A percentile compares a stretch with the other conserved stretches of the same genome.
phyloP scores from a whole-genome alignment of 1,140 invertebrate species.

The Archegozetes longisetosus region DNA sequence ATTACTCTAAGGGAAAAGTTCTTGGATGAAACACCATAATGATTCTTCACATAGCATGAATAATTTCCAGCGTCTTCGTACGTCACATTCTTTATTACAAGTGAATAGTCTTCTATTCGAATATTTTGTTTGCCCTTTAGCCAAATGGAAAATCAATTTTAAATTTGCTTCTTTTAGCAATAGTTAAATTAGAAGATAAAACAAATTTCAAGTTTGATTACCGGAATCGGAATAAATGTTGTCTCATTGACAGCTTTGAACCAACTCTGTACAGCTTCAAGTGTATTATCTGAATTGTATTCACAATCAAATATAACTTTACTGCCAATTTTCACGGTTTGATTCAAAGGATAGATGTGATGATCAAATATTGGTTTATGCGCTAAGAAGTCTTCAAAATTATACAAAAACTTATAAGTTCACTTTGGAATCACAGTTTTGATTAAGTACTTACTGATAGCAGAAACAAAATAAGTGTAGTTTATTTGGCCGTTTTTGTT shows the following conservation, averaged over 20 bases:
- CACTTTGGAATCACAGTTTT: neutral
- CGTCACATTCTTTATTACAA: slow-evolving; percentile 64
- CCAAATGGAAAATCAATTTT: neutral
- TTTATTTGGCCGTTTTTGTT: slow-evolving; percentile 23
- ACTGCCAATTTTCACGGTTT: neutral
- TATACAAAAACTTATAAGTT: neutral
- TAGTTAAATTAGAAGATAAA: neutral
- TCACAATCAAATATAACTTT: neutral
- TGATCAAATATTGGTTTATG: neutral
- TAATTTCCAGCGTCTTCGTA: slow-evolving; percentile 80
- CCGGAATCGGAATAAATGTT: neutral
- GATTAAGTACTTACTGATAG: slow-evolving; percentile 15
- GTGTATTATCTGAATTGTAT: neutral
- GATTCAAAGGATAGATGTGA: neutral
- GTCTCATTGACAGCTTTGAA: neutral
- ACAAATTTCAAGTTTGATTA: neutral
- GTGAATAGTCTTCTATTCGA: slow-evolving; percentile 41
- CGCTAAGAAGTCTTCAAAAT: neutral
- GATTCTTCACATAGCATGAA: slow-evolving; percentile 69
- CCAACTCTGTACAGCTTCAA: neutral
- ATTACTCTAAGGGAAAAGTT: slow-evolving; percentile 70
- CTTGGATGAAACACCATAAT: slow-evolving; percentile 52
- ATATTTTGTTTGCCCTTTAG: neutral
- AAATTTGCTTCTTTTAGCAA: neutral
- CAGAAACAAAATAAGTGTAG: slow-evolving; percentile 7